Conservation (phyloP, 2,888 invertebrate species). For the Himalopsyche anomala region DNA sequence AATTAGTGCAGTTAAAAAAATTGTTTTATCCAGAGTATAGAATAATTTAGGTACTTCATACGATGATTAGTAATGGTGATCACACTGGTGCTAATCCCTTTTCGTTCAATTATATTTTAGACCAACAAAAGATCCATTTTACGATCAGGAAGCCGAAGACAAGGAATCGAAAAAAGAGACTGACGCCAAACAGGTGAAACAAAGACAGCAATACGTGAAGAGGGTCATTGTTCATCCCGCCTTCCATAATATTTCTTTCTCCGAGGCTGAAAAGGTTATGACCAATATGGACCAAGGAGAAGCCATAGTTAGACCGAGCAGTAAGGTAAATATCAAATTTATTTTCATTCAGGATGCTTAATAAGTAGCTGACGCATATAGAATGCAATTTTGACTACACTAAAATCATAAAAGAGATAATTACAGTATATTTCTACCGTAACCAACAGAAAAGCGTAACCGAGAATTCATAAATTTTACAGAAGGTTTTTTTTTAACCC, state of each 20-base stretch:
- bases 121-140: slow-evolving; percentile 91
- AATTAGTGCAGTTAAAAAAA: no score
- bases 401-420: no score
- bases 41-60: not conserved
- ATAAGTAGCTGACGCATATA: no score
- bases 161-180: slow-evolving; percentile 86
- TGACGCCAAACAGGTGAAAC: slow-evolving; percentile 89
- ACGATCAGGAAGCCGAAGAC: slow-evolving; percentile 91
- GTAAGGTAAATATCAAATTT: slow-evolving; percentile 80
- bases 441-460: no score
- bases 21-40: no score
- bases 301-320: slow-evolving; percentile 96
- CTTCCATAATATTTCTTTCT: slow-evolving; percentile 97
- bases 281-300: slow-evolving; percentile 96
- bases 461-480: no score
- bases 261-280: slow-evolving; percentile 94
- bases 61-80: not conserved
- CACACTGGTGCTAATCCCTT: not conserved
- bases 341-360: not conserved
- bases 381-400: no score
- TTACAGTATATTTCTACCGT: no score
- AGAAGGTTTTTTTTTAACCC: no score
- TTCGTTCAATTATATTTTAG: slow-evolving; percentile 72
- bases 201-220: slow-evolving; percentile 92
- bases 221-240: slow-evolving; percentile 98